Conservation (phyloP, 2,113 vertebrate species). For the Ammospiza nelsoni region DNA sequence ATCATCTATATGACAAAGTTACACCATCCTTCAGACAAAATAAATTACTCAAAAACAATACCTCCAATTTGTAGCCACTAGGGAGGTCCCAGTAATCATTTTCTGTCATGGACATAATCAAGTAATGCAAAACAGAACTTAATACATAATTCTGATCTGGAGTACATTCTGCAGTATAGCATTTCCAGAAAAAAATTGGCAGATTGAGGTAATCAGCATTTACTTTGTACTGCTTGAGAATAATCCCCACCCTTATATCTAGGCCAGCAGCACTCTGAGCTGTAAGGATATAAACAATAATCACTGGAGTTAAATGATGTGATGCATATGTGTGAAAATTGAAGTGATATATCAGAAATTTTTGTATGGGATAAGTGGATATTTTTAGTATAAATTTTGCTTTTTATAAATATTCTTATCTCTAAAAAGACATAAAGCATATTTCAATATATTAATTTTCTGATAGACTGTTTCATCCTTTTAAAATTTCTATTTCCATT, state of each 20-base stretch:
- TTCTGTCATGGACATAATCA: neutral
- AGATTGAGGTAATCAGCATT: neutral
- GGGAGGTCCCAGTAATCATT: neutral
- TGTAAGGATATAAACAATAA: neutral
- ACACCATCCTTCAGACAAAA: neutral
- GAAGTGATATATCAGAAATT: neutral
- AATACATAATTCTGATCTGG: neutral
- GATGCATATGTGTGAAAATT: neutral
- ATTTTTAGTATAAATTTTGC: neutral
- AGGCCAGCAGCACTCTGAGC: neutral
- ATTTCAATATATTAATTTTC: neutral
- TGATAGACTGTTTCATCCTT: neutral
- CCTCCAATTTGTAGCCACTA: neutral
- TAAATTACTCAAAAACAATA: neutral
- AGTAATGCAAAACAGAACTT: neutral
- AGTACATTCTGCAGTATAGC: neutral
- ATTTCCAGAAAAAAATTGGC: neutral
- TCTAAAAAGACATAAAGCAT: neutral
- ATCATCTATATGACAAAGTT: neutral
- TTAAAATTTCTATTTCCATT: neutral
- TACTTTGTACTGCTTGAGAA: slow-evolving; percentile 3
- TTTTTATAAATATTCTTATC: neutral
- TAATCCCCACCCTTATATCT: neutral
- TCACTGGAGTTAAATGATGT: neutral
- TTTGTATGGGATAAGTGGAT: neutral